Conservation (phyloP, 2,888 invertebrate genomes). For the Muschampia plurimacula region DNA sequence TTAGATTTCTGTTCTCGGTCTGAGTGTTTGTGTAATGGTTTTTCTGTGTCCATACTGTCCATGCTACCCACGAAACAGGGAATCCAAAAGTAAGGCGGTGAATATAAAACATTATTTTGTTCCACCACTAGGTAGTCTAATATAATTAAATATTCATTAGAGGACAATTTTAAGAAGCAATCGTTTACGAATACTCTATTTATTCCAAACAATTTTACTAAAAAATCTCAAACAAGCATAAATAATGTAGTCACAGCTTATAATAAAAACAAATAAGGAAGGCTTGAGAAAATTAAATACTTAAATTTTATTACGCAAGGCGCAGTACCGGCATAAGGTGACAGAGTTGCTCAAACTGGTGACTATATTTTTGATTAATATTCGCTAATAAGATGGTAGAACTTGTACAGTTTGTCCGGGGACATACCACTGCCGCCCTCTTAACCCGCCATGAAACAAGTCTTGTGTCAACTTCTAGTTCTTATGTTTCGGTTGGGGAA, state of each 20-base stretch:
- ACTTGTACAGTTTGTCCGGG: too few species aligned
- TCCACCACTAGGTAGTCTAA: background rate
- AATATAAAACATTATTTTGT: background rate
- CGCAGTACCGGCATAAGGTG: constrained; percentile 28
- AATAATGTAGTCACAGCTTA: constrained; percentile 30
- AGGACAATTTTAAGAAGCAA: background rate
- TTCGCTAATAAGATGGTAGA: background rate
- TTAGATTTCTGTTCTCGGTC: too few species aligned
- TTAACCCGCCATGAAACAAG: too few species aligned
- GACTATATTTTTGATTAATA: too few species aligned
- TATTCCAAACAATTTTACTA: constrained; percentile 16
- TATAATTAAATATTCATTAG: background rate
- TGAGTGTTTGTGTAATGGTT: too few species aligned
- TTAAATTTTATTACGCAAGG: constrained; percentile 25
- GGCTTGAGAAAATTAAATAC: constrained; percentile 33
- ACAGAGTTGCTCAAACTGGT: constrained; percentile 28
- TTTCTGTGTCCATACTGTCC: too few species aligned
- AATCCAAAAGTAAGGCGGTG: too few species aligned
- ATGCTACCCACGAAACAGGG: too few species aligned
- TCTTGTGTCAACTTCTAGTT: too few species aligned
- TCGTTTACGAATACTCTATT: background rate
- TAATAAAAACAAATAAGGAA: constrained; percentile 31
- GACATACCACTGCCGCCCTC: too few species aligned
- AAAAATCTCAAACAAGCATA: constrained; percentile 12
- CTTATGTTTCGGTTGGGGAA: too few species aligned